Base-by-base conservation (phyloP, 2,888 invertebrate genomes). In the Drosophila lacicola region DNA sequence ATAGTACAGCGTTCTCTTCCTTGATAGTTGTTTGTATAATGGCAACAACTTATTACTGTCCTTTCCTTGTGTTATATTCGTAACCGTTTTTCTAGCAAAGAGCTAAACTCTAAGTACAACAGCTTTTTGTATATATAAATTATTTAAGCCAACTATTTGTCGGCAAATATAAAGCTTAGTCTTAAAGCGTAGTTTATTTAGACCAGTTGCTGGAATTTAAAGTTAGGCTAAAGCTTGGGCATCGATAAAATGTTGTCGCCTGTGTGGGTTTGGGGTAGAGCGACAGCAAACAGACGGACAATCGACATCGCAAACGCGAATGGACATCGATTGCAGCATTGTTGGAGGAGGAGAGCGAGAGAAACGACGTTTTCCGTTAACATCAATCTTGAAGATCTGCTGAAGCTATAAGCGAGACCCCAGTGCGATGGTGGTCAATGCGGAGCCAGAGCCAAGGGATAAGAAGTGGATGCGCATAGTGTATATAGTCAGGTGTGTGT, bases 361-460 rank as follows among this genome's bases (percentile, higher is more conserved):
- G 81, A 80, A 90, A 88, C 86, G 86, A 87, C 83, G 88, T 89
- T 91, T 92, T 91, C 91, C 92, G 91, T 92, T 91, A 91, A 90
- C 92, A 91, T 91, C 91, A 92, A 92, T 91, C 91, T 92, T 91
- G 64, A 75, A 70, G 79, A 78, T 69, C 88, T 78, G 66, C 56
- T 50, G 34, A 13, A 56, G 55, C 42, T 51, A 29, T 17, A 39
- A 33, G 29, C 29, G 71, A 46, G 54, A 66, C 57, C 51, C 29
- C 44, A 41, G 49, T 33, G 47, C 65, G 14, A 39, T 37, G 36
- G 50, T 50, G 36, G 36, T 50, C 50, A 50, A 21, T 69, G 78
- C 49, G 78, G 74, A 78, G 78, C 75, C 71, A 74, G 14, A 25
- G 25, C 25, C 61, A 61, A 69, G 50, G 49, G 41, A 65, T 44